Evolutionary conservation across 2,797 vertebrate species (phyloP), one percentile per base, ranked within the genome.

Genomic region (Aulostomus chinensis): DNA sequence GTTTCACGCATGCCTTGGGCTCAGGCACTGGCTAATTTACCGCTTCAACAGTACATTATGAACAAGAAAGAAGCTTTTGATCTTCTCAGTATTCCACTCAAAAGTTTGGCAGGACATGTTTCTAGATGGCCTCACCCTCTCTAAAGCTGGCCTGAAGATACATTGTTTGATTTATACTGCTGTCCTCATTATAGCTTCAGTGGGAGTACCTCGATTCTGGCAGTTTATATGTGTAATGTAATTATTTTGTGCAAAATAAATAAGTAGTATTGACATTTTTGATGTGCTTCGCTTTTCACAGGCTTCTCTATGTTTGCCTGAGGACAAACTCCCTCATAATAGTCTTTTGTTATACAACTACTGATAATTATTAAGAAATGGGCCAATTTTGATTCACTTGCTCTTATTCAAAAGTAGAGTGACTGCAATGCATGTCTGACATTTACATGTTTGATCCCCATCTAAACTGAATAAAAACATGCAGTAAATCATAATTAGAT

Each of bases 1-100:
- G 82, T 86, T 90, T 89, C 81, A 87, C 78, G 87, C 88, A 89
- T 89, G 86, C 87, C 89, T 88, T 86, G 84, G 84, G 83, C 85
- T 80, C 85, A 90, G 83, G 75, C 85, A 81, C 77, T 84, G 76
- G 78, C 79, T 88, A 84, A 87, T 89, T 85, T 88, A 82, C 75
- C 68, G 81, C 84, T 80, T 85, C 81, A 82, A 69, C 76, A 71
- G 84, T 71, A 84, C 80, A 82, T 86, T 81, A 83, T 74, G 83
- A 81, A 83, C 76, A 86, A 79, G 69, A 84, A 83, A 81, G 58
- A 62, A 70, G 63, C 79, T 81, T 89, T 85, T 88, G 85, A 88
- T 89, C 85, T 81, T 76, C 78, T 79, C 56, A 38, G 73, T 69
- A 63, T 75, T 81, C 64, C 26, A 45, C 73, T 83, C 74, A 73